Evolutionary conservation across 2,797 vertebrate species (phyloP), one percentile per base, ranked within the genome.

Genomic region (Dendrocincla fuliginosa): DNA sequence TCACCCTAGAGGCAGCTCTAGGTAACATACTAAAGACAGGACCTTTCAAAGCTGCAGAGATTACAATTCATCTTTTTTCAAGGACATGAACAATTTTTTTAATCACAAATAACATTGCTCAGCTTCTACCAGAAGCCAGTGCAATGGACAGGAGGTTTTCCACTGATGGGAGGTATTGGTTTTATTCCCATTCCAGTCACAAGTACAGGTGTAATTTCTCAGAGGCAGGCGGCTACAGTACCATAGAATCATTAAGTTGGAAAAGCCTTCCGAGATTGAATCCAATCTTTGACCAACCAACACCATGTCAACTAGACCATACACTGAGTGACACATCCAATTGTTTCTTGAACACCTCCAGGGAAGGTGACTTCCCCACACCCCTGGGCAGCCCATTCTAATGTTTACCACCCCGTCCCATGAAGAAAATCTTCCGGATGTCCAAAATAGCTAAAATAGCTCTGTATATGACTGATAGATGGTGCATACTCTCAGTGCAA

Each of bases 351-450:
- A 41, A 47, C 30, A 32, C 14, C 22, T 46, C 20, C 53, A 67
- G 16, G 37, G 13, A 73, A 16, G 44, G 39, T 16, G 39, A 60
- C 17, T 47, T 61, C 8, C 79, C 8, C 23, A 67, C 11, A 5
- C 32, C 53, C 20, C 39, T 16, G 12, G 53, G 20, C 14, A 81
- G 30, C 16, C 24, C 0, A 0, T 47, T 53, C 25, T 24, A 52
- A 30, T 0, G 0, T 30, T 67, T 11, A 68, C 67, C 20, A 59
- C 11, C 17, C 59, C 37, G 4, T 22, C 19, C 30, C 41, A 23
- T 53, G 52, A 53, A 53, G 52, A 32, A 53, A 53, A 32, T 16
- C 47, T 32, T 55, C 22, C 35, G 32, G 6, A 55, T 68, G 32
- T 27, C 30, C 18, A 41, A 32, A 41, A 27, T 2, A 68, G 22